Percentiles rank a stretch among this genome's conserved stretches.
phyloP scores from a whole-genome alignment of 2,797 vertebrate species.

The Lagorchestes hirsutus region DNA sequence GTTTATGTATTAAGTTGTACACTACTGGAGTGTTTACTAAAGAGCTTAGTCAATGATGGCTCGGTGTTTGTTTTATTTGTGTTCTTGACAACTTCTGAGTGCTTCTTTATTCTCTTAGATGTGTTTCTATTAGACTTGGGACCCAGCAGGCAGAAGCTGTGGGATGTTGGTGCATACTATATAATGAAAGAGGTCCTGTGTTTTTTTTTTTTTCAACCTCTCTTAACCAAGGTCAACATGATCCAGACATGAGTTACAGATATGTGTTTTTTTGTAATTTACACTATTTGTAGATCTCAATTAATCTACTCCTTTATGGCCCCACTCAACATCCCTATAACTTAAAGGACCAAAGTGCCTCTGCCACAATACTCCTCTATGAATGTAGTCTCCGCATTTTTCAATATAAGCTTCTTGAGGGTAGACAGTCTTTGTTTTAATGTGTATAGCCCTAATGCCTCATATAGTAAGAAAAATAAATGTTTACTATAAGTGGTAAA shows the following conservation, averaged over 20 bases:
- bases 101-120: too few species aligned
- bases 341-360: background rate
- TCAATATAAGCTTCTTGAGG: background rate
- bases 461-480: background rate
- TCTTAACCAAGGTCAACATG: background rate
- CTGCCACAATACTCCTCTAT: background rate
- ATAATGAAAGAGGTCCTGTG: background rate
- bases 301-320: background rate
- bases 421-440: background rate
- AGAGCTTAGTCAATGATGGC: background rate
- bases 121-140: background rate
- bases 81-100: background rate
- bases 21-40: background rate
- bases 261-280: background rate
- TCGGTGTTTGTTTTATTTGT: background rate
- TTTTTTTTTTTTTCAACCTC: background rate
- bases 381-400: background rate
- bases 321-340: background rate
- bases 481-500: background rate
- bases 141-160: background rate
- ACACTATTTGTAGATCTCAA: background rate
- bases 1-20: background rate
- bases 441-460: background rate
- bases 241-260: background rate
- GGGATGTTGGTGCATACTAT: background rate